phyloP scores from a whole-genome alignment of 1,140 invertebrate species.

The Heterodera schachtii region DNA sequence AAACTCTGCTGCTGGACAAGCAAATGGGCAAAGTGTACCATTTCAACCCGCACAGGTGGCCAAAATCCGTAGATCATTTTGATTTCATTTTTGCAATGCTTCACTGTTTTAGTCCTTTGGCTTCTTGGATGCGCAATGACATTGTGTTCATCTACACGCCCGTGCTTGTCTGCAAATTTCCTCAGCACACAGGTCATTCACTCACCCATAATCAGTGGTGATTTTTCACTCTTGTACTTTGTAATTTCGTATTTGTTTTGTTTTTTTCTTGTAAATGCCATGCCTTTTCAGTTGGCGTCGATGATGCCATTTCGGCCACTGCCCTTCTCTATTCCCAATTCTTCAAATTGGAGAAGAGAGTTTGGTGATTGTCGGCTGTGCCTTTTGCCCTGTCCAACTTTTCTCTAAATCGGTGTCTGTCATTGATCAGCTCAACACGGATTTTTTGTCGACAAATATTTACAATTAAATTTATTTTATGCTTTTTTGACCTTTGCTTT shows the following conservation, averaged over 20 bases:
- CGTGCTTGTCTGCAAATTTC: constrained; percentile 68
- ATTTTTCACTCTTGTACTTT: background rate
- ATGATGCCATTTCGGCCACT: constrained; percentile 69
- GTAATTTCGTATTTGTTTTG: too few species aligned
- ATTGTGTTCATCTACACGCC: constrained; percentile 69
- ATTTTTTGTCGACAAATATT: too few species aligned
- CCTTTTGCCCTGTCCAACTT: too few species aligned
- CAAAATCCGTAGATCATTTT: background rate
- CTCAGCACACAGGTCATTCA: constrained; percentile 65
- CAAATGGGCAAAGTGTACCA: constrained; percentile 65
- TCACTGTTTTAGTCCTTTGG: constrained; percentile 62
- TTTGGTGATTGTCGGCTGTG: background rate
- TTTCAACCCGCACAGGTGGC: constrained; percentile 63
- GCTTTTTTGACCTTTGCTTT: background rate
- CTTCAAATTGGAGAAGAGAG: constrained; percentile 53
- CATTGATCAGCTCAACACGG: too few species aligned
- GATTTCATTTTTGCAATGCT: constrained; percentile 20
- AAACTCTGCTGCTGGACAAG: constrained; percentile 62
- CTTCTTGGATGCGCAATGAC: constrained; percentile 66
- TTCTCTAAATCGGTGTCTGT: too few species aligned
- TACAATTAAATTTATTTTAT: background rate
- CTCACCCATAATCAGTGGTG: background rate
- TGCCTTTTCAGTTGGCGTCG: constrained; percentile 65
- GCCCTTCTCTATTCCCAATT: constrained; percentile 68
- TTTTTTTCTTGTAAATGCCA: too few species aligned